Evolutionary conservation across 2,797 vertebrate species (phyloP).

Genomic region (Coranthus polyacanthus): DNA sequence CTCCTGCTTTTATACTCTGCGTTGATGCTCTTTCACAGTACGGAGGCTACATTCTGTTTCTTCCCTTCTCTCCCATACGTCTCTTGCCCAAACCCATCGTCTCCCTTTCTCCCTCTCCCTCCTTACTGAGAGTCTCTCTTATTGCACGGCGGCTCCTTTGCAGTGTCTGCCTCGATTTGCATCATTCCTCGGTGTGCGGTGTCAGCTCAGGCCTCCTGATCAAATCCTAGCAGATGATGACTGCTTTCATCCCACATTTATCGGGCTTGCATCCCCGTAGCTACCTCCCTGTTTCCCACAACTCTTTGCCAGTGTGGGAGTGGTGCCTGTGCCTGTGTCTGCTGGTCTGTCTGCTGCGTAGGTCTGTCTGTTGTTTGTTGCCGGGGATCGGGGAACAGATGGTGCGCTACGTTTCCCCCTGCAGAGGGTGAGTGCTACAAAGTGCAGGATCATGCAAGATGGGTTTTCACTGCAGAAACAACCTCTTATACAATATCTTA

Average conservation of each 20-base stretch:
- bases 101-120: constrained; percentile 30
- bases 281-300: constrained; percentile 58
- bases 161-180: constrained; percentile 73
- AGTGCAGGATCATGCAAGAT: constrained; percentile 73
- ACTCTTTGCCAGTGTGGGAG: constrained; percentile 59
- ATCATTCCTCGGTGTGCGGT: constrained; percentile 53
- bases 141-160: constrained; percentile 54
- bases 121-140: constrained; percentile 28
- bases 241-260: constrained; percentile 74
- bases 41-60: constrained; percentile 8
- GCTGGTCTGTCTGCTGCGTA: constrained; percentile 58
- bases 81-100: constrained; percentile 12
- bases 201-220: constrained; percentile 70
- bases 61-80: background rate
- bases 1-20: constrained; percentile 11
- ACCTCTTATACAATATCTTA: constrained; percentile 12
- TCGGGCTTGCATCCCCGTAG: constrained; percentile 47
- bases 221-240: constrained; percentile 66
- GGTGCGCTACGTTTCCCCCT: constrained; percentile 68
- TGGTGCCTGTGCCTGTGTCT: constrained; percentile 48
- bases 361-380: constrained; percentile 69
- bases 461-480: constrained; percentile 62
- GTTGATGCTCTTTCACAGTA: constrained; percentile 10
- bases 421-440: constrained; percentile 68
- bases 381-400: constrained; percentile 77